Evolutionary conservation across 2,113 vertebrate genomes (phyloP).

Genomic region (Sorex araneus): DNA sequence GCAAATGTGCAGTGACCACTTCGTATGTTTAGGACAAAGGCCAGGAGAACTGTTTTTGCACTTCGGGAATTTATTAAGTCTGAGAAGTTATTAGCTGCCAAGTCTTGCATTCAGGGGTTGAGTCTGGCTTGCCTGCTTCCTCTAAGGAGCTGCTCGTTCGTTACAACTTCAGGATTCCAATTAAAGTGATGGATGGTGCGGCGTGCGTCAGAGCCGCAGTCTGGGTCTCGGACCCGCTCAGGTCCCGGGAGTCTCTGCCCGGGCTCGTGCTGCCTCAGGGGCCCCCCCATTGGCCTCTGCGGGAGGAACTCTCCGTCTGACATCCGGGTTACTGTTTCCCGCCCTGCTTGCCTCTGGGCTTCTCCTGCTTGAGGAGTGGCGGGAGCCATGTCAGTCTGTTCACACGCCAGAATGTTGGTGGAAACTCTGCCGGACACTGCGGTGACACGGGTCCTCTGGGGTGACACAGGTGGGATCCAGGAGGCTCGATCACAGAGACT

Average conservation of each 20-base stretch:
- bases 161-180: constrained; percentile 81
- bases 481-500: no score
- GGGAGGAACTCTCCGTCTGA: no score
- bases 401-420: no score
- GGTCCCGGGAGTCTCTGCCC: background rate
- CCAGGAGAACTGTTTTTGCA: constrained; percentile 49
- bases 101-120: constrained; percentile 69
- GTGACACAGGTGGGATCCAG: no score
- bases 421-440: no score
- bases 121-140: constrained; percentile 68
- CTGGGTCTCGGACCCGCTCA: constrained; percentile 74
- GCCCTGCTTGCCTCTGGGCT: no score
- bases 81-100: constrained; percentile 78
- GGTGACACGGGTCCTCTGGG: no score
- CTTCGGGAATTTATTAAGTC: constrained; percentile 67
- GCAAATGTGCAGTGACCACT: background rate
- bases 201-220: constrained; percentile 58
- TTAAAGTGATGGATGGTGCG: constrained; percentile 82
- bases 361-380: no score
- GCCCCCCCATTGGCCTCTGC: no score
- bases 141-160: constrained; percentile 77
- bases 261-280: no score
- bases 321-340: no score
- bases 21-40: constrained; percentile 56
- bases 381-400: no score